A percentile compares a stretch with the other conserved stretches of the same genome.
phyloP scores from a whole-genome alignment of 1,140 invertebrate genomes.

The Heliconius melpomene region DNA sequence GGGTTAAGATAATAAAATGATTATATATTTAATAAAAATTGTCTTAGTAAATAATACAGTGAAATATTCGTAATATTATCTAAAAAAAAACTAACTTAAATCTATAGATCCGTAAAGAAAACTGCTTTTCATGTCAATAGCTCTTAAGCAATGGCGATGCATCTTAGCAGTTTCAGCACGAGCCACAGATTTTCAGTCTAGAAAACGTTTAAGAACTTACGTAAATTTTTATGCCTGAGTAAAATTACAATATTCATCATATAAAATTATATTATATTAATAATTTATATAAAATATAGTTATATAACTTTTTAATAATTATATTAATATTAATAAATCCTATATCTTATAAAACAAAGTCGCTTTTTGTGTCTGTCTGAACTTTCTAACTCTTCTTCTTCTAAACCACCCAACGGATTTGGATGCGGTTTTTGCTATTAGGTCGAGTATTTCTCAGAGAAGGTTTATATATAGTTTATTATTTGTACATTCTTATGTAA shows the following conservation, averaged over 20 bases:
- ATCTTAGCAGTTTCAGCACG: constrained; percentile 2
- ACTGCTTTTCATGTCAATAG: constrained; percentile 4
- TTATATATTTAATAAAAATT: neutral
- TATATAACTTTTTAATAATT: no score
- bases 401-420: no score
- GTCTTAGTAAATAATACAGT: neutral
- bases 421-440: no score
- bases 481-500: no score
- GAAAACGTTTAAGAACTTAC: neutral
- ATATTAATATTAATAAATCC: no score
- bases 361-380: no score
- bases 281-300: no score
- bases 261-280: no score
- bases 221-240: neutral
- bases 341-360: no score
- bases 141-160: constrained; percentile 4
- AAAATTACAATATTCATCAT: neutral
- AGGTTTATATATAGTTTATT: no score
- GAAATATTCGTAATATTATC: neutral
- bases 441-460: no score
- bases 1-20: neutral
- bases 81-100: neutral
- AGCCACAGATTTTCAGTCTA: neutral
- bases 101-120: neutral
- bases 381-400: no score